Evolutionary conservation across 2,797 vertebrate species (phyloP).

Genomic region (Glossophaga mutica): DNA sequence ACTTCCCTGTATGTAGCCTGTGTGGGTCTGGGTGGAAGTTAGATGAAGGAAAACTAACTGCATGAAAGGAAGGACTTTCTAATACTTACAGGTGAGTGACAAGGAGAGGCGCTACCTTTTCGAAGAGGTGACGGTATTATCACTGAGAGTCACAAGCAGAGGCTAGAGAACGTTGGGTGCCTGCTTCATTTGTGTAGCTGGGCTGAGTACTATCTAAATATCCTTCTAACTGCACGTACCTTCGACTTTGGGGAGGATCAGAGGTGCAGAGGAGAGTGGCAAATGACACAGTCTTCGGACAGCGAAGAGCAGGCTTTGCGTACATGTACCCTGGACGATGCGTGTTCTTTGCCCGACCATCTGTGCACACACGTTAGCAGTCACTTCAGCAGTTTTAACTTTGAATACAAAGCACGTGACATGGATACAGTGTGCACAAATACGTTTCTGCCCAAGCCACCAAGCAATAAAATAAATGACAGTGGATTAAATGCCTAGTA

Average conservation of each 20-base stretch:
- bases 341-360: slow-evolving; percentile 8
- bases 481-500: slow-evolving; percentile 41
- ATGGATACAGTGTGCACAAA: slow-evolving; percentile 15
- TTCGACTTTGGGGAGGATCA: background rate
- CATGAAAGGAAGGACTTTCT: background rate
- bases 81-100: background rate
- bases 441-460: slow-evolving; percentile 1
- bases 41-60: background rate
- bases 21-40: background rate
- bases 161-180: background rate
- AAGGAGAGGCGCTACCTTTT: background rate
- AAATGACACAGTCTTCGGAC: background rate
- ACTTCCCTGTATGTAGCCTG: background rate
- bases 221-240: background rate
- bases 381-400: slow-evolving; percentile 7
- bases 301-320: background rate
- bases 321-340: background rate
- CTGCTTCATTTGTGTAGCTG: background rate
- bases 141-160: background rate
- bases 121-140: background rate
- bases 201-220: background rate
- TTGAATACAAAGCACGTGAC: slow-evolving; percentile 38
- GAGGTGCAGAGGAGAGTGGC: background rate
- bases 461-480: slow-evolving; percentile 59
- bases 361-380: slow-evolving; percentile 18